These are phyloP conservation scores for Catostomus latipinnis DNA, from an alignment of 2,797 vertebrate genomes.

Conservation along the genomic window DNA sequence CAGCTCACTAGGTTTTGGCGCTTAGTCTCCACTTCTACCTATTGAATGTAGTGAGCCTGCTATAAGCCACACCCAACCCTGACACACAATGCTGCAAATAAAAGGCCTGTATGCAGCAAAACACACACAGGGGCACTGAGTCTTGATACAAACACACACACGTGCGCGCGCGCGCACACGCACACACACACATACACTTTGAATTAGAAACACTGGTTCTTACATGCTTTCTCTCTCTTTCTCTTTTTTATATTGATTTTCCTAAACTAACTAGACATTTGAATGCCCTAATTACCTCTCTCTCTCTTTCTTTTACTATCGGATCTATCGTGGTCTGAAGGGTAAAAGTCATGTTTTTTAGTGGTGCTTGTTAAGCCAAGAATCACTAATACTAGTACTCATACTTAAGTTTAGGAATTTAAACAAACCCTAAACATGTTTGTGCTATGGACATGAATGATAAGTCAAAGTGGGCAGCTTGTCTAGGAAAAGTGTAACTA, in stretches of 20 bases:
- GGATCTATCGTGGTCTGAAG: too few species aligned
- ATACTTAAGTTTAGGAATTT: neutral
- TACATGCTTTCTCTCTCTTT: neutral
- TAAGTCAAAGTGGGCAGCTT: neutral
- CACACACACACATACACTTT: neutral
- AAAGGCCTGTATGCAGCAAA: neutral
- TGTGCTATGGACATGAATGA: too few species aligned
- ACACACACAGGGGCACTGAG: neutral
- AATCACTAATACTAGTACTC: neutral
- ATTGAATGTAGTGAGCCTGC: neutral
- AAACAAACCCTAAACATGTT: neutral
- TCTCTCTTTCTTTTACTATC: neutral
- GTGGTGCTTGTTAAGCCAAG: too few species aligned
- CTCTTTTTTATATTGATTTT: neutral
- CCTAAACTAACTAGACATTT: neutral
- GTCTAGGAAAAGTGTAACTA: too few species aligned
- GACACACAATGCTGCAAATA: slow-evolving; percentile 5
- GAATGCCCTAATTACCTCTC: neutral
- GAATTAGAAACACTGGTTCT: neutral
- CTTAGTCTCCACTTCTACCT: neutral
- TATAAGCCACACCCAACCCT: neutral
- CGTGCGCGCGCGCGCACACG: too few species aligned
- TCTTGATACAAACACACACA: neutral
- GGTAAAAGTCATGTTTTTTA: too few species aligned
- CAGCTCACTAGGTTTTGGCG: neutral